Evolutionary conservation across 1,140 invertebrate genomes (phyloP).

Genomic region (Ladona fulva): DNA sequence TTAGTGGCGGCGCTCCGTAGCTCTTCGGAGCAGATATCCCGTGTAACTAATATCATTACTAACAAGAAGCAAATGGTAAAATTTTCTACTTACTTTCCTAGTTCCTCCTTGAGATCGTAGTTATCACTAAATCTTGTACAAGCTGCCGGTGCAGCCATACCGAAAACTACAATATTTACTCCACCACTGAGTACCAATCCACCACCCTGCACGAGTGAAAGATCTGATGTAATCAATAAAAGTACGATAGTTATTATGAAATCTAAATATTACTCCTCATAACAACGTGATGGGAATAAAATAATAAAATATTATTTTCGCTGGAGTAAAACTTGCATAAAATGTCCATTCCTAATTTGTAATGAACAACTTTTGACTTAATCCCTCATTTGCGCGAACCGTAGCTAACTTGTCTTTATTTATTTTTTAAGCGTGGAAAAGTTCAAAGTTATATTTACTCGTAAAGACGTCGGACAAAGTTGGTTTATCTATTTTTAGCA

Average conservation of each 20-base stretch:
- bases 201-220: conserved; percentile 21
- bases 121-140: conserved; percentile 96
- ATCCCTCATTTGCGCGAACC: no score
- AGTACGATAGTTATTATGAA: background rate
- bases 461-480: no score
- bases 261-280: background rate
- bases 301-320: background rate
- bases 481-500: no score
- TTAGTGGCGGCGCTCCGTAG: background rate
- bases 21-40: background rate
- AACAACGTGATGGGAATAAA: background rate
- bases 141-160: conserved; percentile 55
- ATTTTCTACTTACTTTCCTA: conserved; percentile 86
- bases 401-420: no score
- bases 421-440: no score
- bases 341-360: no score
- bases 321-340: background rate
- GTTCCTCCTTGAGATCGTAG: conserved; percentile 98
- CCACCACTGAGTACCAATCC: conserved; percentile 25
- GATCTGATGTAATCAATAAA: conserved; percentile 21
- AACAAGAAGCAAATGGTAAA: background rate
- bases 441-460: no score
- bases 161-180: conserved; percentile 28
- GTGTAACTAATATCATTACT: background rate
- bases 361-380: no score